Evolutionary conservation across 2,888 invertebrate species (phyloP).

Genomic region (Micoletzkya japonica): DNA sequence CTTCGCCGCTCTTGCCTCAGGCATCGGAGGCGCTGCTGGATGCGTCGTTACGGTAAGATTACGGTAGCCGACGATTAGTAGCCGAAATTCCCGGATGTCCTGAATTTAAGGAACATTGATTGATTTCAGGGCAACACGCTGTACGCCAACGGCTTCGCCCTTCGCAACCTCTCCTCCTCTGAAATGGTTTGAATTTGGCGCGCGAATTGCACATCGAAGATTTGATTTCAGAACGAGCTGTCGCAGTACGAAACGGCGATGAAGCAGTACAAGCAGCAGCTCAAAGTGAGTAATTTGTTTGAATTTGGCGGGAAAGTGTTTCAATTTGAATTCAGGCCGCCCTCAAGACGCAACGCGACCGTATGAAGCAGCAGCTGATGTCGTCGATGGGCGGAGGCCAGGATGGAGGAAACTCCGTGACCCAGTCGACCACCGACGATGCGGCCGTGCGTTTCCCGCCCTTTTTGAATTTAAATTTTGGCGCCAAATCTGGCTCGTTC

Average conservation of each 20-base stretch:
- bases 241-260: constrained; percentile 42
- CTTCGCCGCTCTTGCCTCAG: constrained; percentile 45
- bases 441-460: no score
- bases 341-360: constrained; percentile 15
- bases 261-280: constrained; percentile 47
- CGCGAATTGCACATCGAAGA: no score
- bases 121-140: constrained; percentile 46
- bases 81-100: not conserved
- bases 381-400: not conserved
- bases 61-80: not conserved
- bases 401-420: not conserved
- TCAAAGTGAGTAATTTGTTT: constrained; percentile 22
- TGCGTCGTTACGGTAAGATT: constrained; percentile 58
- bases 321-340: constrained; percentile 7
- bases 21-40: constrained; percentile 56
- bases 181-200: constrained; percentile 34
- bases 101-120: constrained; percentile 12
- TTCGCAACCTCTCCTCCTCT: constrained; percentile 48
- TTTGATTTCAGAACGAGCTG: constrained; percentile 36
- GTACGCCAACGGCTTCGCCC: constrained; percentile 55
- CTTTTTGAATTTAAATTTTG: no score
- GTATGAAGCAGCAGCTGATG: constrained; percentile 28
- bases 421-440: no score
- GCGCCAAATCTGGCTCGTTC: constrained; percentile 15
- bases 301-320: not conserved